These are phyloP conservation scores for Pseudolycoriella hygida DNA, from an alignment of 2,888 invertebrate genomes.

Conservation along the genomic window DNA sequence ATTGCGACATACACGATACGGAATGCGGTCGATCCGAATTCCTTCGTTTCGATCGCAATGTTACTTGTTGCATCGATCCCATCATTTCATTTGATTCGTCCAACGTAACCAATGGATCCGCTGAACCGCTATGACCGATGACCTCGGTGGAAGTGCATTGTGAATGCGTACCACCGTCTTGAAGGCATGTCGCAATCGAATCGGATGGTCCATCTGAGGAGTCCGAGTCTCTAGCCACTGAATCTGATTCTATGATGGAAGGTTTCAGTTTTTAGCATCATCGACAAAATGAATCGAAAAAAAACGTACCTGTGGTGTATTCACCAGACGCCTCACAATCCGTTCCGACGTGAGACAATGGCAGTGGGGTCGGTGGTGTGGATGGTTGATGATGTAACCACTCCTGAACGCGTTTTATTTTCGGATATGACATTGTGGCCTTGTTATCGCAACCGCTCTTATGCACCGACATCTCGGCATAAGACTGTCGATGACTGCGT, in stretches of 20 bases:
- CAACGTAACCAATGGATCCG: constrained; percentile 17
- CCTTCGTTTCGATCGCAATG: constrained; percentile 23
- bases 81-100: constrained; percentile 27
- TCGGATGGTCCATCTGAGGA: constrained; percentile 63
- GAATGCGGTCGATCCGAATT: constrained; percentile 60
- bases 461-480: constrained; percentile 20
- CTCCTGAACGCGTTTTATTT: constrained; percentile 28
- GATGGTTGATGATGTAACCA: constrained; percentile 28
- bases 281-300: constrained; percentile 11
- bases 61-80: constrained; percentile 7
- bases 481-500: constrained; percentile 18
- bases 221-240: constrained; percentile 44
- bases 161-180: constrained; percentile 25
- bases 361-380: constrained; percentile 11
- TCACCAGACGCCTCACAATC: constrained; percentile 78
- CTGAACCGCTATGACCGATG: constrained; percentile 15
- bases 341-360: constrained; percentile 11
- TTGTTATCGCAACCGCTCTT: constrained; percentile 10
- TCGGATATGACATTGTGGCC: constrained; percentile 23
- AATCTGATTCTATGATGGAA: constrained; percentile 22
- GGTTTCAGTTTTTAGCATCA: neutral
- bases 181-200: constrained; percentile 49
- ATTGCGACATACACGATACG: constrained; percentile 67
- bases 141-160: constrained; percentile 33
- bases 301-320: constrained; percentile 35